Evolutionary conservation across 2,797 vertebrate genomes (phyloP).

Genomic region (Naso thynnoides): DNA sequence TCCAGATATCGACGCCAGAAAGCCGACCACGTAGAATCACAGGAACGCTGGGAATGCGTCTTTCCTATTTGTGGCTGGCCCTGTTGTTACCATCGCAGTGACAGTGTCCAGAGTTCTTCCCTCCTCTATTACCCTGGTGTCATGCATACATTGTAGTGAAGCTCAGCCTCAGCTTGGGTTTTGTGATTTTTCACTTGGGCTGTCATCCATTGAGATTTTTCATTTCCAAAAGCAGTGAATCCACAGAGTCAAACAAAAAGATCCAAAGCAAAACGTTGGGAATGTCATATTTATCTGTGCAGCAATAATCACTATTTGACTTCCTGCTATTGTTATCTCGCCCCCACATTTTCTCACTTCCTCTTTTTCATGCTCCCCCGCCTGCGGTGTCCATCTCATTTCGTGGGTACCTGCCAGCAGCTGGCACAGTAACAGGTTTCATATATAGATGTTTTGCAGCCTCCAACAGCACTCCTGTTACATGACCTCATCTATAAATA

Average conservation of each 20-base stretch:
- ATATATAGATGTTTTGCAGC: constrained; percentile 58
- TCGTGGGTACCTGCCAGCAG: constrained; percentile 33
- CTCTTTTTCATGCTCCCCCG: neutral
- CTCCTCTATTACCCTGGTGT: constrained; percentile 31
- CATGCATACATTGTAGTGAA: constrained; percentile 32
- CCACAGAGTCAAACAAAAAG: constrained; percentile 1
- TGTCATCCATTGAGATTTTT: constrained; percentile 13
- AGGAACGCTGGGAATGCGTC: constrained; percentile 63
- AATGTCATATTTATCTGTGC: constrained; percentile 14
- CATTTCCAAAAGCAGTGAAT: constrained; percentile 33
- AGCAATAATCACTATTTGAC: neutral
- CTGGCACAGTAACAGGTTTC: constrained; percentile 55
- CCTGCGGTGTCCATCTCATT: constrained; percentile 7
- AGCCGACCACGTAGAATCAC: constrained; percentile 37
- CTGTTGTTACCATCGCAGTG: constrained; percentile 30
- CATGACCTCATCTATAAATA: constrained; percentile 71
- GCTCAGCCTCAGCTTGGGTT: constrained; percentile 27
- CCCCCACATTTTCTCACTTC: constrained; percentile 7
- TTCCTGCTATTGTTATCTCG: constrained; percentile 12
- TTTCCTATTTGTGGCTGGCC: constrained; percentile 43
- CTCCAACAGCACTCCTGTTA: constrained; percentile 51
- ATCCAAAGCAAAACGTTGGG: constrained; percentile 12
- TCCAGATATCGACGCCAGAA: constrained; percentile 47
- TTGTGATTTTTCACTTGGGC: constrained; percentile 30
- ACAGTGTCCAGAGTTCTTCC: constrained; percentile 41